Evolutionary conservation across 1,140 invertebrate genomes (phyloP).

Genomic region (Coptotermes formosanus): DNA sequence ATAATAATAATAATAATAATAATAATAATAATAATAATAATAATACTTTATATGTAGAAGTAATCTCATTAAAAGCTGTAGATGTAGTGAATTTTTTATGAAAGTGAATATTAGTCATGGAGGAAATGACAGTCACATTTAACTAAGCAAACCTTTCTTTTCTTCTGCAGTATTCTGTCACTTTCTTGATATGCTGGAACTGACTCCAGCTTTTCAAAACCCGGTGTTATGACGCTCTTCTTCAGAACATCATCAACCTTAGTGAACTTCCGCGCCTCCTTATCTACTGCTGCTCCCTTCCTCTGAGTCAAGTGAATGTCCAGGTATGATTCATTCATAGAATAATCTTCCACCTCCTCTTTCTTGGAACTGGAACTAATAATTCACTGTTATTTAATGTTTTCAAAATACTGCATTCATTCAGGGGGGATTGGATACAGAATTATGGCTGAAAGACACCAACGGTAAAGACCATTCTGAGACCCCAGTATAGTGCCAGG

Average conservation of each 20-base stretch:
- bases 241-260: conserved; percentile 42
- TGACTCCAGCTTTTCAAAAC: conserved; percentile 62
- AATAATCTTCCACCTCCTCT: background rate
- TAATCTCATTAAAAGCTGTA: no score
- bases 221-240: conserved; percentile 63
- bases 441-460: background rate
- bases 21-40: no score
- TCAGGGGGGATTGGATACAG: background rate
- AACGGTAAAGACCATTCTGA: background rate
- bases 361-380: background rate
- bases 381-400: background rate
- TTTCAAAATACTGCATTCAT: background rate
- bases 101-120: no score
- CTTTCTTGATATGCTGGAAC: conserved; percentile 61
- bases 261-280: background rate
- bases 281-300: background rate
- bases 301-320: background rate
- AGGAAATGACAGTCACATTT: no score
- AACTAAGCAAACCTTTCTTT: conserved; percentile 44
- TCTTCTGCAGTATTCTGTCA: conserved; percentile 55
- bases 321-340: background rate
- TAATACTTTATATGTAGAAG: no score
- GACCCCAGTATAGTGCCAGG: background rate
- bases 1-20: no score
- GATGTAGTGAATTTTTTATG: no score